Base-by-base conservation (phyloP, 2,888 invertebrate species). In the Dryomyza anilis region DNA sequence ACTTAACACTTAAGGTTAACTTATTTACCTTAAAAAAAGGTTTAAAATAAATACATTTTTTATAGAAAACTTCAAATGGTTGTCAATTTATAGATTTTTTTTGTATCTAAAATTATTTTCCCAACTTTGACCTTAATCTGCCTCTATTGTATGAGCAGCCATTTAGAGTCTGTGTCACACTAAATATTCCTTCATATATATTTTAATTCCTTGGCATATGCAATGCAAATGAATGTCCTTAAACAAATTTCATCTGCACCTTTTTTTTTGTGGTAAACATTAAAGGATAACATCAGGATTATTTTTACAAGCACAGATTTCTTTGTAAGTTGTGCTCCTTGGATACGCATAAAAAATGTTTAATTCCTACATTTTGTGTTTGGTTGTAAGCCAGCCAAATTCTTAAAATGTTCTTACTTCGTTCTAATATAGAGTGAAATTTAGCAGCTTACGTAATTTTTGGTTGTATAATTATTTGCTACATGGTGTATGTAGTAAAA, bases 231-330 rank as follows among this genome's bases (percentile, higher is more conserved):
- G 23, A 50, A 50, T 50, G 23, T 50, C 50, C n/a, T 25, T 25
- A n/a, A 23, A 50, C 25, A n/a, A 21, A 50, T 25, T 50, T 50
- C n/a, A 25, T 25, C 21, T 50, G 23, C 50, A 48, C 48, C 23
- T 14, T 14, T 48, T 19, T 25, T 50, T 50, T 50, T 50, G 23
- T 25, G 10, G 50, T n/a, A 23, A 14, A 12, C 50, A 50, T 50
- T 50, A 50, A 50, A 50, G 50, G 50, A 50, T 50, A 25, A 50
- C 50, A 21, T 21, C 27, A 50, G 50, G 50, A 50, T 50, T 50
- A 50, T n/a, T 23, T 48, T 5, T 27, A 50, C 50, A 50, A 50
- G 50, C 50, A 14, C 25, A 12, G 46, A 7, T 23, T 12, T 7
- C n/a, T n/a, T n/a, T n/a, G n/a, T n/a, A n/a, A 7, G 25, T 14